Conservation (phyloP, 2,797 vertebrate genomes). For the Cyprinella venusta region DNA sequence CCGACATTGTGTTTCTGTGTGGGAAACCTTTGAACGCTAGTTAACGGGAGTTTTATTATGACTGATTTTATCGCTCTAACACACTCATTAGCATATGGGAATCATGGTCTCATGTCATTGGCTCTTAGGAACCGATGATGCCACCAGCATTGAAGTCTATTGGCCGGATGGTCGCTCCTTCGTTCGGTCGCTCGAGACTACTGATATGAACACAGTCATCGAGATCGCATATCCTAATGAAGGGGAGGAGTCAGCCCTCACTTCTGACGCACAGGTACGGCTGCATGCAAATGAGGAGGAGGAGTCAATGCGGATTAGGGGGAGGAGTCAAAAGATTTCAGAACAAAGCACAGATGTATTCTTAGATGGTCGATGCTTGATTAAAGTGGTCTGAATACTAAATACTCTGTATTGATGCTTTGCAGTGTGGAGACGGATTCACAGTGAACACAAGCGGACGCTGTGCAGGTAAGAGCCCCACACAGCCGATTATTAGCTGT, state of each 20-base stretch:
- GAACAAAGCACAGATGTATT: not conserved
- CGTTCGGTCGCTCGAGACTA: constrained; percentile 73
- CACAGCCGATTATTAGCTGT: not conserved
- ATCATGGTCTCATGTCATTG: not conserved
- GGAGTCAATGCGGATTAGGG: not conserved
- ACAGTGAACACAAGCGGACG: constrained; percentile 80
- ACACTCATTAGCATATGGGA: not conserved
- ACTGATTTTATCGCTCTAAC: not conserved
- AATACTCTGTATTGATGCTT: constrained; percentile 14
- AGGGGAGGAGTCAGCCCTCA: constrained; percentile 53
- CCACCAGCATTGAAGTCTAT: constrained; percentile 86
- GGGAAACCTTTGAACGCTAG: not conserved
- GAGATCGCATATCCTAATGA: constrained; percentile 81
- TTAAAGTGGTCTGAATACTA: not conserved
- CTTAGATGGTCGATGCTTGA: not conserved
- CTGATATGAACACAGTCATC: constrained; percentile 86
- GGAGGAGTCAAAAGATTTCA: not conserved
- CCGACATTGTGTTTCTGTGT: no score
- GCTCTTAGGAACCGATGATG: constrained; percentile 80
- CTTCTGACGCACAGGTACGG: constrained; percentile 77
- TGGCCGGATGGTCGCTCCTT: constrained; percentile 83
- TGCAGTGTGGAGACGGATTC: constrained; percentile 87
- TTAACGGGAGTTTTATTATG: not conserved
- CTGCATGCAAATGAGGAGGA: constrained; percentile 19
- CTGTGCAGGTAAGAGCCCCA: constrained; percentile 80